A percentile compares a stretch with the other conserved stretches of the same genome.
Conservation (phyloP, 1,140 invertebrate genomes). For the Meloidogyne chitwoodi region DNA sequence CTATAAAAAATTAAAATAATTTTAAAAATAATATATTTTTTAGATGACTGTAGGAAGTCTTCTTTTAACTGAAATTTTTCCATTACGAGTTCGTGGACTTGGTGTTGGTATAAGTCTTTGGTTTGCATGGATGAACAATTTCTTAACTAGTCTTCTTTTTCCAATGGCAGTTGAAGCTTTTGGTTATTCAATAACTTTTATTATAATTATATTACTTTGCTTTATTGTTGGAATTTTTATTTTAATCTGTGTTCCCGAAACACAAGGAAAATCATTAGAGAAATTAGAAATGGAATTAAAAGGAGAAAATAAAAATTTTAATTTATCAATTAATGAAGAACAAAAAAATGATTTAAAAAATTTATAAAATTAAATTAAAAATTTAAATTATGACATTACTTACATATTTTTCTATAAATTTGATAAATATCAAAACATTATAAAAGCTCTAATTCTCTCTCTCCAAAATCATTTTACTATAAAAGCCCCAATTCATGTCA, state of each 20-base stretch:
- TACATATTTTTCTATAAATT: too few relatives aligned
- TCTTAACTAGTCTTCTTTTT: not conserved
- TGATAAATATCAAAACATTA: too few relatives aligned
- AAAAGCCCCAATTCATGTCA: too few relatives aligned
- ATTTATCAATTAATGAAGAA: not conserved
- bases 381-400: too few relatives aligned
- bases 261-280: not conserved
- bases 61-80: constrained; percentile 14
- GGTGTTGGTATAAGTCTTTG: constrained; percentile 8
- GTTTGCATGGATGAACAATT: constrained; percentile 18
- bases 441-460: too few relatives aligned
- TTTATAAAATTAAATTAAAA: not conserved
- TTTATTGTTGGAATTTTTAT: not conserved
- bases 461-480: too few relatives aligned
- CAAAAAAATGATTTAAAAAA: not conserved
- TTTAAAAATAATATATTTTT: not conserved
- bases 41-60: not conserved
- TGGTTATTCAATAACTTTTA: not conserved
- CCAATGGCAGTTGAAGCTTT: not conserved
- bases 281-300: not conserved
- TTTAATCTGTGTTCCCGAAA: not conserved
- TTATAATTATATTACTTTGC: not conserved
- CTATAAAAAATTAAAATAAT: too few relatives aligned
- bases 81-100: constrained; percentile 10
- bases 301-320: not conserved